Evolutionary conservation across 64 coral and sea anemone species (phyloP).

Genomic region (Anthopleura sola): DNA sequence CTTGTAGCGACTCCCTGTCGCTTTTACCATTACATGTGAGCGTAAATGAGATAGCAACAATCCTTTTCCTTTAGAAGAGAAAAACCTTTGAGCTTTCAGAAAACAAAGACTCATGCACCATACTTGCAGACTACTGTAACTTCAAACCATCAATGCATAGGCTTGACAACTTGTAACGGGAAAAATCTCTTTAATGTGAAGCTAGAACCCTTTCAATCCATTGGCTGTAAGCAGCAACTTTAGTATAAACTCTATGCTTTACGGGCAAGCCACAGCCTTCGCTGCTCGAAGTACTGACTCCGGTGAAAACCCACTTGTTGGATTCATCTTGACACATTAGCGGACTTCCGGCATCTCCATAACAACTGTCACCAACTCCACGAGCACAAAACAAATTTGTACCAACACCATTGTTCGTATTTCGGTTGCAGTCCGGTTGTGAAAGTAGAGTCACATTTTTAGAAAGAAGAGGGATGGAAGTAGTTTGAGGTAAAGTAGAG

Average conservation of each 20-base stretch:
- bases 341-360: conserved; percentile 66
- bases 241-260: conserved; percentile 66
- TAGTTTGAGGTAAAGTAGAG: conserved; percentile 1
- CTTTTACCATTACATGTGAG: no score
- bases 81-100: no score
- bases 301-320: conserved; percentile 49
- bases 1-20: no score
- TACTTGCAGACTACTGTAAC: no score
- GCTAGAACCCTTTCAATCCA: conserved; percentile 33
- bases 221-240: conserved; percentile 31
- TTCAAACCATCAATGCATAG: no score
- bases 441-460: conserved; percentile 43
- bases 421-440: conserved; percentile 39
- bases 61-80: no score
- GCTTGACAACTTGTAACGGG: no score
- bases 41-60: no score
- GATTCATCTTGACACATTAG: conserved; percentile 55
- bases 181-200: not conserved
- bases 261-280: conserved; percentile 45
- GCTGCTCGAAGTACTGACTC: conserved; percentile 49
- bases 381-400: conserved; percentile 71
- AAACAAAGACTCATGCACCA: no score
- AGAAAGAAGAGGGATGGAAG: conserved; percentile 32
- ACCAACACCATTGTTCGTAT: conserved; percentile 35
- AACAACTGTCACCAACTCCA: conserved; percentile 50